These are phyloP conservation scores for Spheniscus mendiculus DNA, from an alignment of 2,113 vertebrate species.

Conservation along the genomic window DNA sequence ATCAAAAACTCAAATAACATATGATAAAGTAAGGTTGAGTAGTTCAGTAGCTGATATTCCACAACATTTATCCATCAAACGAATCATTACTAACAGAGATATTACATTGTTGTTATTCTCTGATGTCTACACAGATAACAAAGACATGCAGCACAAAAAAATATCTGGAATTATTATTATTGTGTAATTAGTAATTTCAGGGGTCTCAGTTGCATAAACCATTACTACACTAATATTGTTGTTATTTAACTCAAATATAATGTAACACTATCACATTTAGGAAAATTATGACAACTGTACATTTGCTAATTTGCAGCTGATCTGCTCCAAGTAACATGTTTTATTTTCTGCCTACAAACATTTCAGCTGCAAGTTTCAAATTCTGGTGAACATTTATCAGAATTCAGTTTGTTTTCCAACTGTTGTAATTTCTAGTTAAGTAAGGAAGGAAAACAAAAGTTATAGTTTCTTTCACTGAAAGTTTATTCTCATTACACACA, in stretches of 20 bases:
- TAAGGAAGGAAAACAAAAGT: not conserved
- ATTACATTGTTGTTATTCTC: not conserved
- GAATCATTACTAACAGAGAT: not conserved
- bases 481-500: not conserved
- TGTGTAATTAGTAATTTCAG: not conserved
- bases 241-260: not conserved
- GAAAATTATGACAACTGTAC: not conserved
- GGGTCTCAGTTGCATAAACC: not conserved
- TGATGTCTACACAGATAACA: not conserved
- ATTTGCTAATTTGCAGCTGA: not conserved
- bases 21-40: not conserved
- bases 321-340: not conserved
- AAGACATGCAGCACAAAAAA: not conserved
- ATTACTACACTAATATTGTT: not conserved
- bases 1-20: not conserved
- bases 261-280: not conserved
- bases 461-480: not conserved
- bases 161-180: not conserved
- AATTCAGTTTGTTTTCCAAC: not conserved
- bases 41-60: not conserved
- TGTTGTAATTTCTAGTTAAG: not conserved
- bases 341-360: not conserved
- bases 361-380: not conserved
- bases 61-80: not conserved
- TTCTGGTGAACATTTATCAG: not conserved